Percentiles rank a stretch among this genome's conserved stretches.
These are phyloP conservation scores for Ceratina calcarata DNA, from an alignment of 1,140 invertebrate genomes.

Conservation along the genomic window DNA sequence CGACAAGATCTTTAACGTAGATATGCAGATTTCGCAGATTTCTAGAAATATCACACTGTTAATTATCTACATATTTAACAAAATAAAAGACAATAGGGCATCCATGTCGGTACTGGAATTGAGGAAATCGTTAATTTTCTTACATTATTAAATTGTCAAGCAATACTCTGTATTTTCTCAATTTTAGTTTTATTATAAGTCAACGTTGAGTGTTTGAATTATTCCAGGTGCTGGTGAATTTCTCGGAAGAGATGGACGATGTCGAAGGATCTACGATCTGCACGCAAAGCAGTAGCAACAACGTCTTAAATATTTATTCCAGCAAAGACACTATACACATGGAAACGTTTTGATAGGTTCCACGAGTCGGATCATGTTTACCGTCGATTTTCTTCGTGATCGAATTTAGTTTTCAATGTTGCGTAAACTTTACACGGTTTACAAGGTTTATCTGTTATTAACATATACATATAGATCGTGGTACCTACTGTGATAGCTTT, in stretches of 20 bases:
- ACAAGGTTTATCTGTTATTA: not conserved
- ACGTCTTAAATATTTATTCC: slow-evolving; percentile 63
- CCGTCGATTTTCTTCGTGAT: not conserved
- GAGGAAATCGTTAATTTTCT: too few species aligned
- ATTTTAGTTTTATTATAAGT: too few species aligned
- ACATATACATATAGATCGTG: slow-evolving; percentile 2
- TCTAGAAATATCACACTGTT: too few species aligned
- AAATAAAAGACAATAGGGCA: too few species aligned
- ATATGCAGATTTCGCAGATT: too few species aligned
- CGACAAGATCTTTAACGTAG: too few species aligned
- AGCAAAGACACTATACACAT: slow-evolving; percentile 72
- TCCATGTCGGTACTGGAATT: too few species aligned
- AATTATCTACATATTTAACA: too few species aligned
- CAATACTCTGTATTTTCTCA: too few species aligned
- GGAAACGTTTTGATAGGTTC: slow-evolving; percentile 67
- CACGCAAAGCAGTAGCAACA: slow-evolving; percentile 56
- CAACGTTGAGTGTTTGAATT: not conserved
- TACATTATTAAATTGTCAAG: too few species aligned
- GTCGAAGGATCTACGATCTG: slow-evolving; percentile 32
- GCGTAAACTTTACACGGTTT: not conserved
- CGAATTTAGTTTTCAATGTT: not conserved
- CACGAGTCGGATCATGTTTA: not conserved
- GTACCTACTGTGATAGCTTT: slow-evolving; percentile 51
- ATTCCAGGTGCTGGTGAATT: slow-evolving; percentile 74
- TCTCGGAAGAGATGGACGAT: slow-evolving; percentile 73